Base-by-base conservation (phyloP, 2,797 vertebrate species). In the Acridotheres tristis region DNA sequence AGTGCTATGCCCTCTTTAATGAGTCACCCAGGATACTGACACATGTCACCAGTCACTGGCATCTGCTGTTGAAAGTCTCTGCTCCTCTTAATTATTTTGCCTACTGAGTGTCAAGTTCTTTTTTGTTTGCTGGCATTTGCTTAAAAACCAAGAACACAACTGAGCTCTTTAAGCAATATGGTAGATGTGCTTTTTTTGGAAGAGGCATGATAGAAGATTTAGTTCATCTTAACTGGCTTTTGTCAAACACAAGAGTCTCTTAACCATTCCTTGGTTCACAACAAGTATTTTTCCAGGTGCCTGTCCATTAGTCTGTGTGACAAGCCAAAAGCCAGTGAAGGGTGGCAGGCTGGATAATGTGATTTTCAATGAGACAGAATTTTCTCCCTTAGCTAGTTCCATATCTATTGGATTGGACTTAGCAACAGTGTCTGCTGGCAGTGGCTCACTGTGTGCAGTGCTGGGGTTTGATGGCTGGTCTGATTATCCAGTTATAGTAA, bases 321-420 rank as follows among this genome's bases (percentile, higher is more conserved):
- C 80, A 91, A 94, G 80, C 67, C 91, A 92, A 94, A 84, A 86
- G 73, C 53, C 83, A 92, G 71, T 54, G 82, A 91, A 95, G 80
- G 94, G 89, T 95, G 80, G 83, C 77, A 91, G 89, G 76, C 51
- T 76, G 91, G 67, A 94, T 94, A 95, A 96, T 94, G 85, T 16
- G 71, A 96, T 96, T 96, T 96, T 89, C 94, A 91, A 91, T 69
- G 94, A 95, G 76, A 79, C 83, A 91, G 89, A 95, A 79, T 91
- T 89, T 84, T 73, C 80, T 94, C 77, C 85, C 82, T 61, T 76
- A 88, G 76, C 50, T 76, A 86, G 76, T 89, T 95, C 92, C 89
- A 40, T 90, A 93, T 93, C 92, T 47, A 90, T 86, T 88, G 79
- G 42, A 94, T 67, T 36, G 76, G 77, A 92, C 2, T 94, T 94